These are phyloP conservation scores for Poecilia gillii DNA, from an alignment of 2,797 vertebrate genomes.

Conservation along the genomic window DNA sequence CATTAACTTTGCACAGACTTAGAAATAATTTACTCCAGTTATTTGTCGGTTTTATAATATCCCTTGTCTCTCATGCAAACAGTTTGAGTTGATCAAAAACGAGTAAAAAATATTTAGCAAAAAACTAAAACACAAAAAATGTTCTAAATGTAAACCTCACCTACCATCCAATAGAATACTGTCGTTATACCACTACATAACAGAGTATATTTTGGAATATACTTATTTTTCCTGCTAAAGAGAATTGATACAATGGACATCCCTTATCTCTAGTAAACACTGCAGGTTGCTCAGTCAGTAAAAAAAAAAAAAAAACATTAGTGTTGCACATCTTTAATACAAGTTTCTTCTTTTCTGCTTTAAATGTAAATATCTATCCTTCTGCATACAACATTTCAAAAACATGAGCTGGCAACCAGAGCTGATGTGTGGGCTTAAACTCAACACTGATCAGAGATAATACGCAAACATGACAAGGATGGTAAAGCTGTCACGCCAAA, in stretches of 20 bases:
- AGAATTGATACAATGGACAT: not conserved
- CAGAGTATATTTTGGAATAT: not conserved
- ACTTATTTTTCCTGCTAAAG: not conserved
- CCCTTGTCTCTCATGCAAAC: not conserved
- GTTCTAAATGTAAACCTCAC: not conserved
- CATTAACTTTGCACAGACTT: slow-evolving; percentile 3
- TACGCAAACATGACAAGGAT: slow-evolving; percentile 65
- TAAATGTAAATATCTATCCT: slow-evolving; percentile 10
- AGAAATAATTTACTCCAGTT: not conserved
- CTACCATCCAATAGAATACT: not conserved
- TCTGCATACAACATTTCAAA: slow-evolving; percentile 16
- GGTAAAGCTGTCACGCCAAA: slow-evolving; percentile 49
- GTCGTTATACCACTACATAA: not conserved
- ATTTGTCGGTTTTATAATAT: not conserved
- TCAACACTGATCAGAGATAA: slow-evolving; percentile 72
- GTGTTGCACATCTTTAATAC: not conserved
- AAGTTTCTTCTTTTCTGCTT: not conserved
- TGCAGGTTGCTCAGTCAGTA: slow-evolving; percentile 14
- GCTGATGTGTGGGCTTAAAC: slow-evolving; percentile 52
- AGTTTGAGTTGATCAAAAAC: not conserved
- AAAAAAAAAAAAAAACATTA: not conserved
- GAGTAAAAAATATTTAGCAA: not conserved
- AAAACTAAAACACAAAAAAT: not conserved
- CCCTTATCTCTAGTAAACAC: not conserved
- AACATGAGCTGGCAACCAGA: slow-evolving; percentile 38